These are phyloP conservation scores for Pollicipes pollicipes DNA, from an alignment of 1,140 invertebrate species.

Conservation along the genomic window DNA sequence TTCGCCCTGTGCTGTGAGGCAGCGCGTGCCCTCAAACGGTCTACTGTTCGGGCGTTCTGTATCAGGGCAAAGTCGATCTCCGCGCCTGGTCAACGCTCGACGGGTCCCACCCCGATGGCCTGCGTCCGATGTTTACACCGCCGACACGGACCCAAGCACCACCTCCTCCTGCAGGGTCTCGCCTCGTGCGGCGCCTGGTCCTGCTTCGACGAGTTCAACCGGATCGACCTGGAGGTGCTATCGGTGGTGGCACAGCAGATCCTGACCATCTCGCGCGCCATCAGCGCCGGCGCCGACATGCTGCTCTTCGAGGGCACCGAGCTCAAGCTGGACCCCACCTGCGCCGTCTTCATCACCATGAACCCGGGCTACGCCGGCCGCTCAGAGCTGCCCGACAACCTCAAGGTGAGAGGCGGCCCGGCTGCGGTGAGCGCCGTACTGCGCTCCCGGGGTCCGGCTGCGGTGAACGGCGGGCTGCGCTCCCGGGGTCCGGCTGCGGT, in stretches of 20 bases:
- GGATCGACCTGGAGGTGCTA: constrained; percentile 49
- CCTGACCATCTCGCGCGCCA: constrained; percentile 52
- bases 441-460: constrained; percentile 93
- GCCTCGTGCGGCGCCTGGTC: constrained; percentile 91
- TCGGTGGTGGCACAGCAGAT: constrained; percentile 84
- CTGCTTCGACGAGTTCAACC: constrained; percentile 87
- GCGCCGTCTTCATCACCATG: constrained; percentile 92
- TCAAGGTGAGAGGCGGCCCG: constrained; percentile 44
- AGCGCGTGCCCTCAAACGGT: no score
- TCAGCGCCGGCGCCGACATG: constrained; percentile 50
- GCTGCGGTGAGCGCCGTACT: constrained; percentile 54
- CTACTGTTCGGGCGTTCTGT: no score
- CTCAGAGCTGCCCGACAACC: constrained; percentile 78
- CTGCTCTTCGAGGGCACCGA: constrained; percentile 80
- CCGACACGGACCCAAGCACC: no score
- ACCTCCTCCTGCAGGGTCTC: constrained; percentile 45
- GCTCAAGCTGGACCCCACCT: constrained; percentile 60
- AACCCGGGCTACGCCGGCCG: constrained; percentile 84
- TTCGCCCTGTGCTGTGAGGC: no score
- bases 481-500: constrained; percentile 41
- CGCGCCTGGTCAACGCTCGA: no score
- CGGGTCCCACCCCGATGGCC: no score
- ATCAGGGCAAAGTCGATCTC: no score
- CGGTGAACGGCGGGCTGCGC: constrained; percentile 85
- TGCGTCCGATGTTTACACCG: no score